Conservation (phyloP, 1,140 invertebrate species). For the Drosophila repletoides region DNA sequence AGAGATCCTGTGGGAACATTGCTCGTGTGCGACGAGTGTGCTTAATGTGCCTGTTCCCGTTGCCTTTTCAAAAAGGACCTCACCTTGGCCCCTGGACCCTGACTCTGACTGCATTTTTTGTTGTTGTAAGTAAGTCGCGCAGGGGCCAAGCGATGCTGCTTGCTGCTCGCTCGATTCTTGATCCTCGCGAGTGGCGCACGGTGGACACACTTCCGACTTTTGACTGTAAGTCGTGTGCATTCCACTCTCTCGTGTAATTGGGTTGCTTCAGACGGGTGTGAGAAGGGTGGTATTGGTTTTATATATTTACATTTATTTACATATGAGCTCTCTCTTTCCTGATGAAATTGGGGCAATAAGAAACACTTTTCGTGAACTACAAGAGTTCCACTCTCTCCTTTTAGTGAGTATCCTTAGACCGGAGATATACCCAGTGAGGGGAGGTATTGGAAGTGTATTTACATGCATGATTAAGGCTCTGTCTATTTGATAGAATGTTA, state of each 20-base stretch:
- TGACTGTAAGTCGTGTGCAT: slow-evolving; percentile 59
- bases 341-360: too few relatives aligned
- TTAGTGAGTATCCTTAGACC: too few relatives aligned
- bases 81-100: neutral
- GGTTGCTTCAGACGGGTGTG: neutral
- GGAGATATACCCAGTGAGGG: too few relatives aligned
- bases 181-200: slow-evolving; percentile 58
- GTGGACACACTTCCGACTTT: slow-evolving; percentile 65
- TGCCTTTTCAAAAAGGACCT: slow-evolving; percentile 36
- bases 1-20: slow-evolving; percentile 74
- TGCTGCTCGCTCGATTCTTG: slow-evolving; percentile 13
- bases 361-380: too few relatives aligned
- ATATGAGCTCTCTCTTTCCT: too few relatives aligned
- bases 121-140: slow-evolving; percentile 20
- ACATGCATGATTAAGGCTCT: too few relatives aligned
- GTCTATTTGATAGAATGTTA: too few relatives aligned
- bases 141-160: slow-evolving; percentile 47
- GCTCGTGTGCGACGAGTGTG: slow-evolving; percentile 76
- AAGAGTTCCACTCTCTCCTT: too few relatives aligned
- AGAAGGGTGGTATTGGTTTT: neutral
- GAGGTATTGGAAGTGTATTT: neutral
- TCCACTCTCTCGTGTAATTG: slow-evolving; percentile 51
- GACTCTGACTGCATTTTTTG: slow-evolving; percentile 6
- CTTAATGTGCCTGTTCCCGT: slow-evolving; percentile 60
- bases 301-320: too few relatives aligned